Evolutionary conservation across 2,888 invertebrate species (phyloP).

Genomic region (Sinotaia quadrata): DNA sequence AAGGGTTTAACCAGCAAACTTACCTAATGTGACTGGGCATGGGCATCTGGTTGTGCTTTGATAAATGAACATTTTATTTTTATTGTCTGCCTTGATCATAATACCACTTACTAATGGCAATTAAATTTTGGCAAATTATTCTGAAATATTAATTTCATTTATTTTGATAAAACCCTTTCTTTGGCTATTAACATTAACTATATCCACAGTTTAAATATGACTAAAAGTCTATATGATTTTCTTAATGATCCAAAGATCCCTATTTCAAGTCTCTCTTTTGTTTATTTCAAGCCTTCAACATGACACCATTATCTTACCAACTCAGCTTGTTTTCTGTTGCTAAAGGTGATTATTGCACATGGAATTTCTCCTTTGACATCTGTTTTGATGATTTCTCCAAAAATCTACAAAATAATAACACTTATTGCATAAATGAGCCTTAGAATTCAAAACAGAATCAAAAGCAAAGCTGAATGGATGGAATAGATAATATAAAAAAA

Average conservation of each 20-base stretch:
- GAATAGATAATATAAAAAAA: too few relatives aligned
- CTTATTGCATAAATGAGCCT: too few relatives aligned
- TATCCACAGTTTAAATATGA: background rate
- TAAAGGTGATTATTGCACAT: constrained; percentile 83
- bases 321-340: constrained; percentile 85
- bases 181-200: background rate
- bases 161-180: background rate
- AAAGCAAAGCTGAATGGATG: background rate
- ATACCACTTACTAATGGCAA: too few relatives aligned
- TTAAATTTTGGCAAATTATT: too few relatives aligned
- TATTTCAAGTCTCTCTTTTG: background rate
- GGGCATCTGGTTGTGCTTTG: too few relatives aligned
- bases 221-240: background rate
- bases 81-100: too few relatives aligned
- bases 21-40: too few relatives aligned
- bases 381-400: constrained; percentile 80
- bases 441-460: constrained; percentile 16
- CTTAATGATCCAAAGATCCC: background rate
- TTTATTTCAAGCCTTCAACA: background rate
- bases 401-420: constrained; percentile 48
- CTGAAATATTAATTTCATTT: too few relatives aligned
- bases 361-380: constrained; percentile 83
- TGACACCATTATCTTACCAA: constrained; percentile 72
- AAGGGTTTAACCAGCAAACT: too few relatives aligned
- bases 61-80: too few relatives aligned